These are phyloP conservation scores for Axis porcinus DNA, from an alignment of 2,113 vertebrate genomes.

Conservation along the genomic window DNA sequence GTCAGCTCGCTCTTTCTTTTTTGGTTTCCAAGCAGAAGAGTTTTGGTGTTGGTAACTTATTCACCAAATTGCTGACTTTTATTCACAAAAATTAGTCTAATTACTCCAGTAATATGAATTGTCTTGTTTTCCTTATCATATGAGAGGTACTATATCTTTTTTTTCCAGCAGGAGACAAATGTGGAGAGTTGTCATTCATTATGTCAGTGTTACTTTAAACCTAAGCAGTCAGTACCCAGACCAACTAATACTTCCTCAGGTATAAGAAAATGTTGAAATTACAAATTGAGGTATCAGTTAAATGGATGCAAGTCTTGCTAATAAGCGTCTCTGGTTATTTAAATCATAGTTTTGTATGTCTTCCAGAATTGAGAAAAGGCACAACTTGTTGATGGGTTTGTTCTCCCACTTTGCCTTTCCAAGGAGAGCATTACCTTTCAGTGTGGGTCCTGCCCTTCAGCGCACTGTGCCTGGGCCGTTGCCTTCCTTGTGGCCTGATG, in stretches of 20 bases:
- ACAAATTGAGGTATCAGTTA: neutral
- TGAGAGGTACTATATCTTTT: neutral
- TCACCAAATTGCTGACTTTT: neutral
- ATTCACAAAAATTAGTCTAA: neutral
- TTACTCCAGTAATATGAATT: conserved; percentile 34
- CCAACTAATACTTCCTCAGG: neutral
- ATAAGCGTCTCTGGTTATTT: neutral
- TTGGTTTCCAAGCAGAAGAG: neutral
- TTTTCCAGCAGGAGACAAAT: neutral
- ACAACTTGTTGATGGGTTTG: neutral
- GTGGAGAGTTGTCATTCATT: neutral
- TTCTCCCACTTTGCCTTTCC: neutral
- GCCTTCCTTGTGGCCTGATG: neutral
- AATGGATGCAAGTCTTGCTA: neutral
- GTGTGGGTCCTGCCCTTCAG: neutral
- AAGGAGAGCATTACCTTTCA: neutral
- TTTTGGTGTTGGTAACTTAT: neutral
- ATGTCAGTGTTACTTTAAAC: neutral
- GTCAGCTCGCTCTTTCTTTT: neutral
- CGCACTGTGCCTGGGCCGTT: neutral
- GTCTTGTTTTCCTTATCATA: conserved; percentile 29
- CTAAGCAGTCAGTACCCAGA: neutral
- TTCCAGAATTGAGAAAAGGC: neutral
- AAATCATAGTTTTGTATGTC: neutral
- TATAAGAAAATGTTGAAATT: neutral